A percentile compares a stretch with the other conserved stretches of the same genome.
phyloP scores from a whole-genome alignment of 1,140 invertebrate species.

The Cydia amplana region DNA sequence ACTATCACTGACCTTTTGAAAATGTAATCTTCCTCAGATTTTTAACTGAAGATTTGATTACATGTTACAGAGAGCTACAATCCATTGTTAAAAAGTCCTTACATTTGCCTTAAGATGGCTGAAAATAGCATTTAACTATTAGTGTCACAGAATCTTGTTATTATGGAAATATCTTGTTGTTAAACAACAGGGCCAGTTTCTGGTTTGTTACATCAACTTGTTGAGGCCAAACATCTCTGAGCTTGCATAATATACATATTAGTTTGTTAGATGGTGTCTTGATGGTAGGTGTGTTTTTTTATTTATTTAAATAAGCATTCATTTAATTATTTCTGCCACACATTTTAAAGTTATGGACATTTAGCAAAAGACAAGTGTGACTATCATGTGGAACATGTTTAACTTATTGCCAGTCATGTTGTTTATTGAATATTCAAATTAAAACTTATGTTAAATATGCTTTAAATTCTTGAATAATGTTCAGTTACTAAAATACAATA shows the following conservation, averaged over 20 bases:
- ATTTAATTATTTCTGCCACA: no score
- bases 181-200: constrained; percentile 4
- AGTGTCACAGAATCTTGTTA: neutral
- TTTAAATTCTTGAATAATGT: no score
- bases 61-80: no score
- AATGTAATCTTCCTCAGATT: no score
- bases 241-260: neutral
- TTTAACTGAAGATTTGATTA: no score
- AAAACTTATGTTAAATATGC: no score
- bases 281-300: constrained; percentile 32
- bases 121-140: neutral
- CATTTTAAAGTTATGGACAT: neutral
- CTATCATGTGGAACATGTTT: no score
- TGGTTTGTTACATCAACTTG: constrained; percentile 7
- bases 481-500: no score
- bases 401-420: no score
- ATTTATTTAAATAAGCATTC: constrained; percentile 34
- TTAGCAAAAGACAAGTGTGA: neutral
- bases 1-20: no score
- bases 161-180: neutral
- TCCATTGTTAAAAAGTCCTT: no score
- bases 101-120: neutral
- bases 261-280: constrained; percentile 8
- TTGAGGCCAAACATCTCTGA: neutral
- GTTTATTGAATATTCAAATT: no score